Base-by-base conservation (phyloP, 2,888 invertebrate species). In the Buathra laborator region DNA sequence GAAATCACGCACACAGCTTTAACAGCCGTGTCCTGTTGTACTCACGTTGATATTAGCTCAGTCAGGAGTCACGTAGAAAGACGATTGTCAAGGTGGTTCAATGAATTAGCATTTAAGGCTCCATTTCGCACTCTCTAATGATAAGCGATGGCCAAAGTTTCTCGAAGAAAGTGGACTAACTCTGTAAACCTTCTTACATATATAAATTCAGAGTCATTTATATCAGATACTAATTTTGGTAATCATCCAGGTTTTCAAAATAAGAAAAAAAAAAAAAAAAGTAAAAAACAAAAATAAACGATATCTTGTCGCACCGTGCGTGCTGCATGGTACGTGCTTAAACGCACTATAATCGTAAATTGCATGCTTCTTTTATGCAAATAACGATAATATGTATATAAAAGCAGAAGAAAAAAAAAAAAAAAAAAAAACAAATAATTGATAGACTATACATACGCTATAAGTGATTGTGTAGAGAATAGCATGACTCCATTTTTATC, bases 1-100 rank as follows among this genome's bases (percentile, higher is more conserved):
- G 4, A 76, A 89, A 89, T 86, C 87, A 89, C 90, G 91, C 91
- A 91, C 91, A 91, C 88, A 86, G 86, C 83, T 88, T 83, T 75
- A 86, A 82, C 82, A 85, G 85, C 79, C 85, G 82, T 82, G 85
- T 82, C 48, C 67, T 67, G 51, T 78, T 64, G 78, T 67, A 80
- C 76, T 79, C 59, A 72, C 66, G 24, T 75, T 75, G 62, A 71
- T 74, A 51, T 76, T 76, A 75, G 51, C 48, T 24, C 66, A 43
- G 51, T 66, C 64, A 51, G 32, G 62, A 72, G 68, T 59, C 76
- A 53, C 53, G 68, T 53, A 81, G 81, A 72, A n/a, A 48, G 24
- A 72, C 56, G 66, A 64, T 80, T 56, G 51, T 76, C 67, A 66
- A 67, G 24, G 66, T 77, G 67, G 62, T 74, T 64, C 48, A 74